A percentile compares a stretch with the other conserved stretches of the same genome.
Evolutionary conservation across 2,113 vertebrate species (phyloP).

Genomic region (Xiphias gladius): DNA sequence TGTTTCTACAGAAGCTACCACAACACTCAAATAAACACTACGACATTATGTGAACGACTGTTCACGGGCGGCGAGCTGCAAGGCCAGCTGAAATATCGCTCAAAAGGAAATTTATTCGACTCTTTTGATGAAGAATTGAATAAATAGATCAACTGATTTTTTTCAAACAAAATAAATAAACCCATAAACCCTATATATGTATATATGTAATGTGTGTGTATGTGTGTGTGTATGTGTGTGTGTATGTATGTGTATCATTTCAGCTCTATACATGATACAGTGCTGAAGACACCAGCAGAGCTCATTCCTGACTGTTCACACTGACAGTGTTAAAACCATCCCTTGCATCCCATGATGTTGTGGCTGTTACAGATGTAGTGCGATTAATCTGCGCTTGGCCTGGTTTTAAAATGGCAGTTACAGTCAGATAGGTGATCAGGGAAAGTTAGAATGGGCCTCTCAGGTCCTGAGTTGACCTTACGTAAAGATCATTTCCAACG

Average conservation of each 20-base stretch:
- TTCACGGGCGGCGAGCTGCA: not conserved
- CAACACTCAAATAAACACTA: no score
- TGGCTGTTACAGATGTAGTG: not conserved
- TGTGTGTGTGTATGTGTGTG: no score
- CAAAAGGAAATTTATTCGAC: not conserved
- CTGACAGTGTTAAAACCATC: not conserved
- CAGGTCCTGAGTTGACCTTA: slow-evolving; percentile 1
- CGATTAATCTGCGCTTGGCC: not conserved
- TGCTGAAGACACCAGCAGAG: not conserved
- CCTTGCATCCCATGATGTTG: not conserved
- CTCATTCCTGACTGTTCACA: not conserved
- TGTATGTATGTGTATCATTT: not conserved
- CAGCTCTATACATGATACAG: not conserved
- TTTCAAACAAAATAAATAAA: not conserved
- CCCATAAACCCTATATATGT: not conserved
- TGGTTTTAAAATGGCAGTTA: not conserved
- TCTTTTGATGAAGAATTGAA: not conserved
- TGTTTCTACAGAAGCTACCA: no score
- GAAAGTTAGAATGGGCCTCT: not conserved
- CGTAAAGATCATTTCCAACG: not conserved
- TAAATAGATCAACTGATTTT: no score
- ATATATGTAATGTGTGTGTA: no score
- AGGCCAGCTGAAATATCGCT: no score
- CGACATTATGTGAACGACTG: not conserved
- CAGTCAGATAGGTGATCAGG: not conserved